Base-by-base conservation (phyloP, 2,888 invertebrate genomes). In the Habroteleia sp. region DNA sequence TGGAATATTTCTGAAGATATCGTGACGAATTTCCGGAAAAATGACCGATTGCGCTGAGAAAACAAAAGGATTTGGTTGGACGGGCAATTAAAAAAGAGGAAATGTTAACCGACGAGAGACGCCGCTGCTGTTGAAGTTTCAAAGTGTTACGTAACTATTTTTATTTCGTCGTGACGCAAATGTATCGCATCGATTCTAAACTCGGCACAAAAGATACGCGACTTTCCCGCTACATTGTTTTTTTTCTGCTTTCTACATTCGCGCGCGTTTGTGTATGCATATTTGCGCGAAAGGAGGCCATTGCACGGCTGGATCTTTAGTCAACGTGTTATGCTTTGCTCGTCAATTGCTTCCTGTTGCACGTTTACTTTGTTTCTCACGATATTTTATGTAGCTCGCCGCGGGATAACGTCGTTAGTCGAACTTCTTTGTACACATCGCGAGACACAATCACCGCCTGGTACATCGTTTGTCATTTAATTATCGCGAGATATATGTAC, bases 241-340 rank as follows among this genome's bases (percentile, higher is more conserved):
- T 41, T 58, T 74, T 58, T 68, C 62, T 69, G 56, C 58, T 74
- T 74, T 74, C 69, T 69, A 58, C 50, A 37, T 50, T 56, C 42
- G 72, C 52, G 71, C 62, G 62, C 41, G 44, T 3, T 2, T 8
- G 60, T 54, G 65, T 46, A 69, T 75, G 63, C 50, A 63, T 69
- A 63, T 74, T 65, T 52, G 52, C 50, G 65, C 50, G 69, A 75
- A 71, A 75, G 65, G 65, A 66, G 75, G 75, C 65, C 75, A 71
- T 58, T 66, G 60, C 46, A 29, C 46, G 31, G 50, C n/a, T n/a
- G n/a, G 44, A 25, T 66, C 66, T 72, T 75, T 71, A 62, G 71
- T 60, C 75, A 65, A 71, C 66, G 66, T 65, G 75, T 72, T 76
- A 76, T 72, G 56, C 76, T 62, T 76, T 72, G 66, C 75, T 72